Evolutionary conservation across 2,113 vertebrate species (phyloP).

Genomic region (Rattus rattus): DNA sequence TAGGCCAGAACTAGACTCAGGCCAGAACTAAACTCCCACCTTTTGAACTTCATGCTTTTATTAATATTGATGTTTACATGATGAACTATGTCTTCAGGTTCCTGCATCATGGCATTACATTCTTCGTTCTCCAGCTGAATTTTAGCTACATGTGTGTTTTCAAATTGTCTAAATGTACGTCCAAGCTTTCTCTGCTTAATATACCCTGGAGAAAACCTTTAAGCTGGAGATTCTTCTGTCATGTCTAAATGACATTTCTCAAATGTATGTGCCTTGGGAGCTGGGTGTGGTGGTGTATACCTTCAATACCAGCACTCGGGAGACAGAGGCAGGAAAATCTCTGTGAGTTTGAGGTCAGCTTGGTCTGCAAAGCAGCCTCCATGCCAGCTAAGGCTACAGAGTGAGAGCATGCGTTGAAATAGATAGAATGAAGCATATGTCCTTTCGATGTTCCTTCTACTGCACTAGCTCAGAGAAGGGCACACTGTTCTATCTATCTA

Average conservation of each 20-base stretch:
- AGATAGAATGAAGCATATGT: not conserved
- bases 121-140: not conserved
- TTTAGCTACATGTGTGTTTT: not conserved
- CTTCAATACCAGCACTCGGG: not conserved
- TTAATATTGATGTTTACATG: not conserved
- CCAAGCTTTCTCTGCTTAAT: not conserved
- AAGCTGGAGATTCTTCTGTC: not conserved
- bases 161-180: not conserved
- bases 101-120: not conserved
- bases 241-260: not conserved
- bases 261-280: not conserved
- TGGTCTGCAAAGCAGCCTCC: not conserved
- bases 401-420: not conserved
- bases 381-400: not conserved
- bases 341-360: not conserved
- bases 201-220: not conserved
- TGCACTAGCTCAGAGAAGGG: not conserved
- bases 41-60: not conserved
- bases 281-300: not conserved
- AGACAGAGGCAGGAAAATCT: not conserved
- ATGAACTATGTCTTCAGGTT: not conserved
- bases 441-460: not conserved
- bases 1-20: constrained; percentile 1
- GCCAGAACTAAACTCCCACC: not conserved
- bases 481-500: not conserved